phyloP scores from a whole-genome alignment of 2,888 invertebrate species.

The Agyllia agylla region DNA sequence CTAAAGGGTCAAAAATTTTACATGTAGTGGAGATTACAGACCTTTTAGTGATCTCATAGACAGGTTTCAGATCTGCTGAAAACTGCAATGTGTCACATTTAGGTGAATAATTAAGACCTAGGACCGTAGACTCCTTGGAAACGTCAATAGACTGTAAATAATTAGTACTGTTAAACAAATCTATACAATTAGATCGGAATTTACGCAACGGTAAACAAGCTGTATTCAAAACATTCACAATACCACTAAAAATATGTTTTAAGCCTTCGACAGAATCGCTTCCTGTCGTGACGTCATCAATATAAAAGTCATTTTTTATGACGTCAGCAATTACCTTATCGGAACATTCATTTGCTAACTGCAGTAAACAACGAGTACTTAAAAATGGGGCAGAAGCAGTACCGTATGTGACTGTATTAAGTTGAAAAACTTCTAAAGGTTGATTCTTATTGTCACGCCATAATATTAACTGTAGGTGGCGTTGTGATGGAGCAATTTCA shows the following conservation, averaged over 20 bases:
- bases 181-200: constrained; percentile 3
- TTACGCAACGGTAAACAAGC: constrained; percentile 8
- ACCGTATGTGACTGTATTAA: not conserved
- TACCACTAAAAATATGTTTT: not conserved
- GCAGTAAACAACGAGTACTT: not conserved
- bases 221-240: constrained; percentile 7
- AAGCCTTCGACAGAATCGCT: not conserved
- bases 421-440: not conserved
- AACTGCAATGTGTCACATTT: constrained; percentile 4
- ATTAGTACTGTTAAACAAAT: not conserved
- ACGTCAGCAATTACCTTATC: not conserved
- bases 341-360: not conserved
- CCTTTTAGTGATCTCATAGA: not conserved
- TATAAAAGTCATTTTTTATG: constrained; percentile 1
- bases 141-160: not conserved
- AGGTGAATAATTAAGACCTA: constrained; percentile 20
- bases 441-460: not conserved
- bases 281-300: constrained; percentile 6
- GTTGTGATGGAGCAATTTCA: not conserved
- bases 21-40: not conserved
- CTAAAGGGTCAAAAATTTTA: constrained; percentile 15
- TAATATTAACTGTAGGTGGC: constrained; percentile 4
- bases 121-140: not conserved
- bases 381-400: constrained; percentile 1
- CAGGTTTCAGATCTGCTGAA: not conserved